Base-by-base conservation (phyloP, 2,888 invertebrate species). In the Bimastos eiseni region DNA sequence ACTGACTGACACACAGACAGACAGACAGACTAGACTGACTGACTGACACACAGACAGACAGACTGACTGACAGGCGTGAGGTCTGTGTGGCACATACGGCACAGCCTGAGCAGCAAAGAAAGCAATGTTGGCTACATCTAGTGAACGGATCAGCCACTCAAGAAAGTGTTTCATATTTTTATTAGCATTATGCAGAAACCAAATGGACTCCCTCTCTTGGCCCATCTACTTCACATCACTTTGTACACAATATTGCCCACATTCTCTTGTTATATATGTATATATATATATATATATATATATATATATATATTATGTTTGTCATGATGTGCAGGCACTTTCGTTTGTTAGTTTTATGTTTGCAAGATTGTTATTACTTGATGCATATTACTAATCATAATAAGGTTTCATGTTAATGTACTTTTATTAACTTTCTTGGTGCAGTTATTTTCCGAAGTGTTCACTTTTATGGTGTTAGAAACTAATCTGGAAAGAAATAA, bases 181-280 rank as follows among this genome's bases (percentile, higher is more conserved):
- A 70, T 70, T 70, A 70, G 70, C 70, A 70, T 70, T 70, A 70
- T 70, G 70, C 70, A 70, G 70, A 70, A n/a, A 70, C 70, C 70
- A 70, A 30, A 70, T 70, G 70, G 70, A 70, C 70, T 70, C 30
- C 8, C 70, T 70, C 70, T 70, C 70, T 70, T 70, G 70, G 70
- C 30, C 70, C 70, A 70, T n/a, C 70, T 30, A 70, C 30, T n/a
- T 30, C 70, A 30, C n/a, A 70, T 70, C 70, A n/a, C 49, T 70
- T 70, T 70, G 70, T 70, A 70, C 70, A 70, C 70, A 70, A n/a
- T 70, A 30, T 70, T 70, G n/a, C 70, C 70, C 70, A 70, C n/a
- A 13, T n/a, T 30, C 70, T n/a, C 70, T 0, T 24, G 6, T n/a
- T n/a, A n/a, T n/a, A n/a, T n/a, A n/a, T n/a, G n/a, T 6, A 49